Evolutionary conservation across 1,140 invertebrate species (phyloP), one percentile per base, ranked within the genome.

Genomic region (Trichogramma pretiosum): DNA sequence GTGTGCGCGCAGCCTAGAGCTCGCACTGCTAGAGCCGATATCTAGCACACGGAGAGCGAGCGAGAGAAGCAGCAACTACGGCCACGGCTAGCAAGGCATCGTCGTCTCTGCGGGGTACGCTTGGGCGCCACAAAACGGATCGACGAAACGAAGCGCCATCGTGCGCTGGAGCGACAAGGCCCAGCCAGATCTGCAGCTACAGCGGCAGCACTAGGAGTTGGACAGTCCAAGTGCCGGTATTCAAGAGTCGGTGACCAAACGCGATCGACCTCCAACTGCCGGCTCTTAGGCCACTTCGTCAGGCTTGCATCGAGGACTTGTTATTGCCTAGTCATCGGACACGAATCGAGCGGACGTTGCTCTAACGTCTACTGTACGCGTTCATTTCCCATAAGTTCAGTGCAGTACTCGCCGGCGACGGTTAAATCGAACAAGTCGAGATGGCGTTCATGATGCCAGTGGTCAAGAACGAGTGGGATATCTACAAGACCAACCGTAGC

Each of bases 361-460:
- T n/a, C n/a, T n/a, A n/a, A n/a, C n/a, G n/a, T n/a, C n/a, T n/a
- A n/a, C n/a, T n/a, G n/a, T n/a, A n/a, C n/a, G n/a, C n/a, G n/a
- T n/a, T n/a, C n/a, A n/a, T n/a, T n/a, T n/a, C n/a, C n/a, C n/a
- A n/a, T n/a, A n/a, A n/a, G n/a, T n/a, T n/a, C n/a, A n/a, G n/a
- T n/a, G n/a, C n/a, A n/a, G n/a, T n/a, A n/a, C n/a, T n/a, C n/a
- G n/a, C n/a, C n/a, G n/a, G n/a, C n/a, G n/a, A n/a, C n/a, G n/a
- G n/a, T n/a, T n/a, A n/a, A n/a, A n/a, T n/a, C n/a, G n/a, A n/a
- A n/a, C 14, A 37, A 44, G 34, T 48, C 59, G 62, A 77, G 65
- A 91, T 91, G 88, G 88, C 88, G 74, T 91, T 91, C 72, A 90
- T 91, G 87, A 89, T 90, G 85, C 88, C 87, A 30, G 87, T 92